These are phyloP conservation scores for Apis laboriosa DNA, from an alignment of 1,140 invertebrate species.

Conservation along the genomic window DNA sequence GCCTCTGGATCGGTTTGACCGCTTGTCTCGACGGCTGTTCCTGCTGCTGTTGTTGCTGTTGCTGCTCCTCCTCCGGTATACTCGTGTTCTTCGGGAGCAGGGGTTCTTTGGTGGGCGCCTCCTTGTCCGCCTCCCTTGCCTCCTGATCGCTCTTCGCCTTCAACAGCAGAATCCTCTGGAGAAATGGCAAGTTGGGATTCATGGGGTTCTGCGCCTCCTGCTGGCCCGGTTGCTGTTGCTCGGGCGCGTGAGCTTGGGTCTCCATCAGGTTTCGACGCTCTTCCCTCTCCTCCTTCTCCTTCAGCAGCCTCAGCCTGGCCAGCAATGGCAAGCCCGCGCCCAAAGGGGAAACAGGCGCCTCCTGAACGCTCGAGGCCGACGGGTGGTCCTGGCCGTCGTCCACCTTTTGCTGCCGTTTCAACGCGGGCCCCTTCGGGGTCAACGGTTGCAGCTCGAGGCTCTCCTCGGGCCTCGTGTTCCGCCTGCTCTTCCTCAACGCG, in stretches of 20 bases:
- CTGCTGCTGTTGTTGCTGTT: conserved; percentile 12
- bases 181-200: conserved; percentile 83
- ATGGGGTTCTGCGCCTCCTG: conserved; percentile 56
- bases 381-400: conserved; percentile 70
- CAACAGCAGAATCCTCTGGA: conserved; percentile 89
- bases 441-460: conserved; percentile 78
- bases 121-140: conserved; percentile 70
- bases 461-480: conserved; percentile 80
- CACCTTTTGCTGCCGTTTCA: conserved; percentile 72
- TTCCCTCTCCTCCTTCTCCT: conserved; percentile 90
- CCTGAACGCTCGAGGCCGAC: conserved; percentile 52
- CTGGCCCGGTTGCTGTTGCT: conserved; percentile 48
- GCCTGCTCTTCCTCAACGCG: conserved; percentile 84
- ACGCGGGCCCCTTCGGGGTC: conserved; percentile 81
- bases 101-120: conserved; percentile 69
- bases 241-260: conserved; percentile 76
- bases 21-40: conserved; percentile 4
- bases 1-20: conserved; percentile 40
- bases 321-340: conserved; percentile 92
- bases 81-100: conserved; percentile 64
- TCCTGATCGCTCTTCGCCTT: conserved; percentile 90
- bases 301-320: conserved; percentile 88
- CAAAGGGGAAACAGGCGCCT: conserved; percentile 83
- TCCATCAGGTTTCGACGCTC: conserved; percentile 82
- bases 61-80: conserved; percentile 52